Conservation (phyloP, 2,113 vertebrate genomes). For the Stictonetta naevosa region DNA sequence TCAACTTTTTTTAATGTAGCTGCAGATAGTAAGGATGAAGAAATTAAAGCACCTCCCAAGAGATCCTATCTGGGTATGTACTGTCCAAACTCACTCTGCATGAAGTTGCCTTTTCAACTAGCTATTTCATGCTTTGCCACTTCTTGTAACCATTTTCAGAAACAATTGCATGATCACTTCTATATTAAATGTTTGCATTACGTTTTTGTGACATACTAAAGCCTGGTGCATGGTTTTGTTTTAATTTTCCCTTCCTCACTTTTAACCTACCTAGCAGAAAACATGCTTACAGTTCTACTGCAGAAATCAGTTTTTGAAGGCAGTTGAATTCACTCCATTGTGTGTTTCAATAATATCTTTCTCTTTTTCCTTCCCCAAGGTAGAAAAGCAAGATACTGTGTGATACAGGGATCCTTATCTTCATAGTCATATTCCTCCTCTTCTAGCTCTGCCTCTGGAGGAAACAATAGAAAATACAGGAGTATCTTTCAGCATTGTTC, state of each 20-base stretch:
- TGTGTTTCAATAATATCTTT: not conserved
- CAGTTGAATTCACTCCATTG: not conserved
- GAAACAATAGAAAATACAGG: not conserved
- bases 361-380: not conserved
- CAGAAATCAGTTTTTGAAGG: not conserved
- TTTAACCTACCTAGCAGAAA: slow-evolving; percentile 24
- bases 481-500: not conserved
- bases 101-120: slow-evolving; percentile 16
- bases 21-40: slow-evolving; percentile 96
- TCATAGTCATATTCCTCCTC: not conserved
- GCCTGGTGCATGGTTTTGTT: not conserved
- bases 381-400: not conserved
- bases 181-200: not conserved
- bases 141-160: not conserved
- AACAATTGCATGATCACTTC: slow-evolving; percentile 39
- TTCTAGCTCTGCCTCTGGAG: not conserved
- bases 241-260: not conserved
- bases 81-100: slow-evolving; percentile 68
- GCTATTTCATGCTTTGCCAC: not conserved
- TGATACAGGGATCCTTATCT: not conserved
- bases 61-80: slow-evolving; percentile 96
- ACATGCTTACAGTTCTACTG: slow-evolving; percentile 48
- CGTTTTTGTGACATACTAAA: slow-evolving; percentile 2
- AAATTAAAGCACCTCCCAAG: slow-evolving; percentile 89
- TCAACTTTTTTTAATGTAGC: slow-evolving; percentile 75